Evolutionary conservation across 1,140 invertebrate species (phyloP).

Genomic region (Drosophila baimaii): DNA sequence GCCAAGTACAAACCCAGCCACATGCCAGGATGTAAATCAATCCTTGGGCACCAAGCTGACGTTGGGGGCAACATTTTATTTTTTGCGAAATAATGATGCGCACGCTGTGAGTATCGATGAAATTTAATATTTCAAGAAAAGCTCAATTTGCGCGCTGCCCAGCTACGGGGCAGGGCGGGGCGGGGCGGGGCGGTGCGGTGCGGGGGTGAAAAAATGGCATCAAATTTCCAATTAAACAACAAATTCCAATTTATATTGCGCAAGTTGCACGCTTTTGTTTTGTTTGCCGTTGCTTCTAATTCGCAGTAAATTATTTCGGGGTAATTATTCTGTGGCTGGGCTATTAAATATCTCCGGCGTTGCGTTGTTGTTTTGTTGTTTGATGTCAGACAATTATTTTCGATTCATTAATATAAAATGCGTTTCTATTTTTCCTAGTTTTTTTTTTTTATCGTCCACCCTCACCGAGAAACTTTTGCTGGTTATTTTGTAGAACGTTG

Average conservation of each 20-base stretch:
- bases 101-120: conserved; percentile 71
- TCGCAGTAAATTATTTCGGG: conserved; percentile 68
- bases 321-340: conserved; percentile 65
- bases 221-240: conserved; percentile 80
- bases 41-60: background rate
- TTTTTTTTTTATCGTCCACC: too few species aligned
- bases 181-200: conserved; percentile 3
- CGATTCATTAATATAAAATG: conserved; percentile 50
- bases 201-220: conserved; percentile 41
- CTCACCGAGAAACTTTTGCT: conserved; percentile 12
- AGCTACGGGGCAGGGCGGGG: background rate
- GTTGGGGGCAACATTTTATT: conserved; percentile 55
- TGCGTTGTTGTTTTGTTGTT: conserved; percentile 17
- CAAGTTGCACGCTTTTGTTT: conserved; percentile 26
- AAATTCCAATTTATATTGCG: conserved; percentile 76
- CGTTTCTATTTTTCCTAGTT: conserved; percentile 26
- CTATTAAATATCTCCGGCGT: conserved; percentile 51
- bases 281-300: conserved; percentile 52
- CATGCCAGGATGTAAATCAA: conserved; percentile 6
- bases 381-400: conserved; percentile 46
- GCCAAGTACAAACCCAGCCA: background rate
- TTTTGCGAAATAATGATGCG: conserved; percentile 72
- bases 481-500: conserved; percentile 16
- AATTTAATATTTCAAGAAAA: conserved; percentile 76
- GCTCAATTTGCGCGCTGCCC: conserved; percentile 67